Base-by-base conservation (phyloP, 2,797 vertebrate genomes). In the Poeciliopsis paucimaculata region DNA sequence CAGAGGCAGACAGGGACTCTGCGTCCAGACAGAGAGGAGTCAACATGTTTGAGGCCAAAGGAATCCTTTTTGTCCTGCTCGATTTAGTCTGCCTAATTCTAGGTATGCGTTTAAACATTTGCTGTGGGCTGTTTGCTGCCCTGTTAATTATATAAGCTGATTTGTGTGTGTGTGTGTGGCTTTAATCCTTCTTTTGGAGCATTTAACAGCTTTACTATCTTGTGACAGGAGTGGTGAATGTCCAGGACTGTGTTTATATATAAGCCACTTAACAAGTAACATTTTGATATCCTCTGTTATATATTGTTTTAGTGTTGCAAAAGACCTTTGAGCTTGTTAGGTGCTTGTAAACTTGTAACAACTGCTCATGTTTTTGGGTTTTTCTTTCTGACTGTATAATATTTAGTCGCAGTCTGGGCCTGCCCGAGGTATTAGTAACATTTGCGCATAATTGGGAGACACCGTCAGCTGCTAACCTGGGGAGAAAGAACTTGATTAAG, bases 41-140 rank as follows among this genome's bases (percentile, higher is more conserved):
- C 31, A 93, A 88, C 89, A 99, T 99, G 98, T 99, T 99, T 93
- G 98, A 99, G 93, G 89, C 94, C 81, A 95, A 92, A 94, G 96
- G 97, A 88, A 93, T 98, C 87, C 96, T 96, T 20, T 99, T 96
- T 91, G 94, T 98, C 82, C 90, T 96, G 87, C 95, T 99, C n/a
- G 98, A 99, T 91, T 3, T 98, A 28, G 87, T 91, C 77, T 99
- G 98, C 87, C 93, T 99, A 41, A 7, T 97, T 73, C 93, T 99
- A 70, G 98, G 98, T 99, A 97, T 60, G 97, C 97, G 49, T 72
- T 72, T 47, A 4, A 34, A 46, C 28, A 23, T 77, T 76, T 10
- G n/a, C 34, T 57, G 51, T 20, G 5, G 39, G 18, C 26, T 60
- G 62, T 26, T 47, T 73, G n/a, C n/a, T 43, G 39, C 23, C 70